Evolutionary conservation across 2,113 vertebrate genomes (phyloP).

Genomic region (Gorsachius goisagi): DNA sequence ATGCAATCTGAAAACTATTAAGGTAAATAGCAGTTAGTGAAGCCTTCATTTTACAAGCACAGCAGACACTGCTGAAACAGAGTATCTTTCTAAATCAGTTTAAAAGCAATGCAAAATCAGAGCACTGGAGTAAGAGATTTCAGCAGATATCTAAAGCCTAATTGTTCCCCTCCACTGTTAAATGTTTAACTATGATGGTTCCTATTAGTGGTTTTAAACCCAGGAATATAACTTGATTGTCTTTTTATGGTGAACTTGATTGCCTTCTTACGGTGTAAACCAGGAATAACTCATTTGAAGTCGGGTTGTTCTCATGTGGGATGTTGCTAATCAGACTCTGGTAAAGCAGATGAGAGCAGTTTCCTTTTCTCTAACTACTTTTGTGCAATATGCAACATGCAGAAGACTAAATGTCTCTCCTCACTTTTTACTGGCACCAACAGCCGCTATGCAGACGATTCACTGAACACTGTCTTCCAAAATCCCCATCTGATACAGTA

Average conservation of each 20-base stretch:
- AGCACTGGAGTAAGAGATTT: background rate
- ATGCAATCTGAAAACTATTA: constrained; percentile 19
- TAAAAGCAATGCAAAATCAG: background rate
- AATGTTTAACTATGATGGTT: background rate
- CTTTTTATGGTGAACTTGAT: background rate
- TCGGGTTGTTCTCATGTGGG: background rate
- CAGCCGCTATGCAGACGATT: background rate
- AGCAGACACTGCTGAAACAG: background rate
- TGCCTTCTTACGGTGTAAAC: background rate
- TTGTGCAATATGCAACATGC: background rate
- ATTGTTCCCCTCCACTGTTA: background rate
- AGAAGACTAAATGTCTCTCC: background rate
- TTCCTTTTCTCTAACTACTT: background rate
- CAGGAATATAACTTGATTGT: background rate
- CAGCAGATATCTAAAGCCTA: background rate
- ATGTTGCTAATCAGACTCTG: background rate
- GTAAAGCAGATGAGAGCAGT: background rate
- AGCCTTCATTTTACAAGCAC: background rate
- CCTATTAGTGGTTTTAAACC: background rate
- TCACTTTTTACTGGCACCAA: background rate
- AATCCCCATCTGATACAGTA: background rate
- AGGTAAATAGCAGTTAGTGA: background rate
- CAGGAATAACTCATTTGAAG: background rate
- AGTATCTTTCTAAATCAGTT: background rate
- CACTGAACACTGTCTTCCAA: background rate